Conservation (phyloP, 92 coral and sea anemone species). For the Anthopleura xanthogrammica region DNA sequence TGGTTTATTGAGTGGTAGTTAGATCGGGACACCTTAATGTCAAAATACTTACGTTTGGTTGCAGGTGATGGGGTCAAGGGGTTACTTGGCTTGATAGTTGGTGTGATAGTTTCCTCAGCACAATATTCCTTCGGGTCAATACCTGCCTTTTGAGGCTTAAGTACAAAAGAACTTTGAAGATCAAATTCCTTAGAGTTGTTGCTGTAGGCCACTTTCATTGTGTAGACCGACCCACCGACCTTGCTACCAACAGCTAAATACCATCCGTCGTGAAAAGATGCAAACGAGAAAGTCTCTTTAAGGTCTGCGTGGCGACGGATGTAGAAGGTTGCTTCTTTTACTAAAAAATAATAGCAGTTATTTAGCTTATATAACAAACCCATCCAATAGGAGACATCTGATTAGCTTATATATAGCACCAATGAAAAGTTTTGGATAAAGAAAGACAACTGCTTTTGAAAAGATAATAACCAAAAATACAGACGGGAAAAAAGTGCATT, state of each 20-base stretch:
- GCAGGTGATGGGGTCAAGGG: conserved; percentile 24
- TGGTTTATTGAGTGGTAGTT: too few relatives aligned
- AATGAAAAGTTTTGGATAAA: too few relatives aligned
- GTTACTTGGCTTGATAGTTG: conserved; percentile 31
- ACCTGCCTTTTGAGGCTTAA: conserved; percentile 50
- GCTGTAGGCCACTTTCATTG: conserved; percentile 43
- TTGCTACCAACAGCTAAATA: conserved; percentile 41
- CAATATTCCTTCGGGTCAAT: conserved; percentile 60
- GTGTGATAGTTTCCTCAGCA: conserved; percentile 40
- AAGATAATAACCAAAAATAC: too few relatives aligned
- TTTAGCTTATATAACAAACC: too few relatives aligned
- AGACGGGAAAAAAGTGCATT: too few relatives aligned
- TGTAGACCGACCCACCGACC: conserved; percentile 24
- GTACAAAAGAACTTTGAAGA: conserved; percentile 49
- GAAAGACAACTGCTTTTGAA: too few relatives aligned
- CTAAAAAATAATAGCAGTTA: conserved; percentile 20
- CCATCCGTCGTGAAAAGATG: conserved; percentile 55
- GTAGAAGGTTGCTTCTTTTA: conserved; percentile 71
- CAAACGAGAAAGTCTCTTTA: conserved; percentile 73
- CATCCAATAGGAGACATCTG: too few relatives aligned
- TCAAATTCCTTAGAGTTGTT: conserved; percentile 51
- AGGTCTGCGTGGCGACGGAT: conserved; percentile 62
- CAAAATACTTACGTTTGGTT: background rate
- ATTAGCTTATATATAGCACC: too few relatives aligned
- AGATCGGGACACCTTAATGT: background rate